Evolutionary conservation across 1,140 invertebrate genomes (phyloP).

Genomic region (Diabrotica virgifera): DNA sequence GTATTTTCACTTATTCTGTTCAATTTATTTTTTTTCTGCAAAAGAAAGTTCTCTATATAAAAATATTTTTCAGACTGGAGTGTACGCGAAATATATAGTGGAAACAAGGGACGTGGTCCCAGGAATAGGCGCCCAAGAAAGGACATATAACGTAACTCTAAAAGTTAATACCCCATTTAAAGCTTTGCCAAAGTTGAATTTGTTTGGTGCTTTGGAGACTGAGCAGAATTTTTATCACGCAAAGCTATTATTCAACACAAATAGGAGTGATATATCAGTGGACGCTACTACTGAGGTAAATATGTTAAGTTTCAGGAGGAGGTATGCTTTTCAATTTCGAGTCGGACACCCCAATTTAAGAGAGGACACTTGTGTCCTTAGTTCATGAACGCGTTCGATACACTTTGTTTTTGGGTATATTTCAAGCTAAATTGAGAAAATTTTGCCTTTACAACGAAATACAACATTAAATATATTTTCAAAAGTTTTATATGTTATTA

Average conservation of each 20-base stretch:
- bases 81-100: constrained; percentile 53
- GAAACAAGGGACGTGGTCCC: constrained; percentile 29
- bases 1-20: no score
- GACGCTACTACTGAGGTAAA: constrained; percentile 52
- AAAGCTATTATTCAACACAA: constrained; percentile 50
- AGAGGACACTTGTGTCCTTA: constrained; percentile 6
- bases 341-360: constrained; percentile 28
- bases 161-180: constrained; percentile 56
- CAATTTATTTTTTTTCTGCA: background rate
- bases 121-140: constrained; percentile 48
- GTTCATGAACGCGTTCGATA: background rate
- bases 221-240: constrained; percentile 55
- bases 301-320: constrained; percentile 20
- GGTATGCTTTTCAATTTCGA: constrained; percentile 30
- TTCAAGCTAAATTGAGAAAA: no score
- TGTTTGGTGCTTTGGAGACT: constrained; percentile 50
- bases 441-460: no score
- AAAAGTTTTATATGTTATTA: no score
- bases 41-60: constrained; percentile 6
- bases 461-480: no score
- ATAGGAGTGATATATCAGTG: constrained; percentile 49
- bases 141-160: constrained; percentile 50
- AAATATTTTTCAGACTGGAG: constrained; percentile 46
- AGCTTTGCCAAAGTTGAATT: constrained; percentile 50
- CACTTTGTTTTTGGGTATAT: no score